Conservation (phyloP, 2,888 invertebrate species). For the Clistopyga incitator region DNA sequence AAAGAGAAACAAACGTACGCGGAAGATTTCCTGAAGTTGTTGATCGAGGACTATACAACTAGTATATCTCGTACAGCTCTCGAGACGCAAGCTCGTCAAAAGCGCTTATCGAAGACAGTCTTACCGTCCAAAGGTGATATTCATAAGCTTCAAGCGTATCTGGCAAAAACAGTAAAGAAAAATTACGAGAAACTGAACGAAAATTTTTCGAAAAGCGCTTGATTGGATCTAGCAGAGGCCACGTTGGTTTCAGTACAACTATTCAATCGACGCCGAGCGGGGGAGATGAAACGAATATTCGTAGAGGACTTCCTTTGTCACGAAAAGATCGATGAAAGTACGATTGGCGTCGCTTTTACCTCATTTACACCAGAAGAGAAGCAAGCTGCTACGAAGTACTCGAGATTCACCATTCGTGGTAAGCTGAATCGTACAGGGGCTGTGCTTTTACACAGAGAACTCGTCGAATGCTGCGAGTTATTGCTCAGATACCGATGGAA, state of each 20-base stretch:
- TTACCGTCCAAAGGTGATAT: not conserved
- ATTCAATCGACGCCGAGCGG: constrained; percentile 69
- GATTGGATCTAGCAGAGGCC: constrained; percentile 41
- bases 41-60: constrained; percentile 52
- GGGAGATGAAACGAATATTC: constrained; percentile 64
- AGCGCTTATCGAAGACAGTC: not conserved
- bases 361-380: constrained; percentile 39
- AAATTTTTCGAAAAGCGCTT: constrained; percentile 37
- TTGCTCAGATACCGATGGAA: constrained; percentile 42
- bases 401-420: constrained; percentile 57
- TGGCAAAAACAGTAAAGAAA: not conserved
- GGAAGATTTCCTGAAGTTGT: constrained; percentile 62
- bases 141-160: not conserved
- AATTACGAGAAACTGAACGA: constrained; percentile 34
- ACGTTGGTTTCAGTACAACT: constrained; percentile 54
- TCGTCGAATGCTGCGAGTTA: constrained; percentile 8
- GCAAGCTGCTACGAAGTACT: constrained; percentile 34
- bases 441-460: constrained; percentile 53
- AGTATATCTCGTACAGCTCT: constrained; percentile 13
- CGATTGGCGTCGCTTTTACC: constrained; percentile 36
- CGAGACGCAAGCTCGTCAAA: not conserved
- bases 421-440: constrained; percentile 56
- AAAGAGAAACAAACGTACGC: constrained; percentile 54
- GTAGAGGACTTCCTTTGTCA: constrained; percentile 59
- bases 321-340: constrained; percentile 44